Conservation (phyloP, 2,113 vertebrate genomes). For the Heptranchias perlo region DNA sequence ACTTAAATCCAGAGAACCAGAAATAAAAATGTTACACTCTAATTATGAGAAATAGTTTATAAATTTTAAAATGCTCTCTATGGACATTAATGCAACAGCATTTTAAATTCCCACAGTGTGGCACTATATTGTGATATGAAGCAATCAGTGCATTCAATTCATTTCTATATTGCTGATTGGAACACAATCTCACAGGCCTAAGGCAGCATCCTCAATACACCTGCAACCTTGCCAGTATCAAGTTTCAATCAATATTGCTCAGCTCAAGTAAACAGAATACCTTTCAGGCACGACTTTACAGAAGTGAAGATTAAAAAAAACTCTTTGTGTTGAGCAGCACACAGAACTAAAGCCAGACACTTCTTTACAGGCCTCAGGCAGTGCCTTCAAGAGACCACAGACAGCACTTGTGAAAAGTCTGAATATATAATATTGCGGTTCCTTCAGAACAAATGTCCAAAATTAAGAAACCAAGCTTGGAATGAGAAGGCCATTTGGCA, state of each 20-base stretch:
- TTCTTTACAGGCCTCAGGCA: background rate
- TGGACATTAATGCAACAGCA: background rate
- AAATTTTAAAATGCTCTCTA: background rate
- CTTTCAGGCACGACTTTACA: background rate
- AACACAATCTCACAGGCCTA: background rate
- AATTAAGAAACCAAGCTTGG: conserved; percentile 22
- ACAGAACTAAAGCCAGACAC: background rate
- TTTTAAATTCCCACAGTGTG: background rate
- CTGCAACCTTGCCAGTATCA: background rate
- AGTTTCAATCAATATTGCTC: background rate
- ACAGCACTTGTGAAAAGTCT: background rate
- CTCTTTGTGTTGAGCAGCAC: background rate
- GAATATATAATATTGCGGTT: background rate
- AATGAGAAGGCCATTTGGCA: background rate
- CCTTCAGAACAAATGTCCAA: background rate
- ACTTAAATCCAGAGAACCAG: background rate
- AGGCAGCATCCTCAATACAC: background rate
- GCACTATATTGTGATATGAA: background rate
- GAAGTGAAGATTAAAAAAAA: background rate
- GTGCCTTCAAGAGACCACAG: background rate
- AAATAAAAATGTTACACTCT: background rate
- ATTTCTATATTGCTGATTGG: background rate
- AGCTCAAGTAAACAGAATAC: background rate
- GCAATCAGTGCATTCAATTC: background rate
- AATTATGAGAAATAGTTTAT: background rate